Base-by-base conservation (phyloP, 2,797 vertebrate genomes). In the Bovichtus diacanthus region DNA sequence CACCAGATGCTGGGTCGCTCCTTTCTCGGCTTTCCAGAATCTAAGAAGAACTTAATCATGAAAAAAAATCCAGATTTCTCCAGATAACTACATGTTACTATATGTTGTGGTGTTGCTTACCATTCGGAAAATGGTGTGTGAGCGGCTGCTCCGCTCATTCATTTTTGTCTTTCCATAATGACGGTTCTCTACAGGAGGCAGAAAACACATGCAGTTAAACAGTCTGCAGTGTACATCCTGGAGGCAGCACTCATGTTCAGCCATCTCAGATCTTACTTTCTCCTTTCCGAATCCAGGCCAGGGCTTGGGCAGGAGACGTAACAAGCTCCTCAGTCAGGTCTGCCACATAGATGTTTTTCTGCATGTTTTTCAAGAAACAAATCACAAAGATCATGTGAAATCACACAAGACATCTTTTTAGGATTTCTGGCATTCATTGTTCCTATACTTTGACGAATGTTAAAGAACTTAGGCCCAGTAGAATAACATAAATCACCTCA, bases 101-200 rank as follows among this genome's bases (percentile, higher is more conserved):
- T 8, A 13, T 19, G 0, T 31, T 21, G 8, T 16, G 1, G 0
- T 9, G 47, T 7, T 51, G 79, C 94, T 93, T 93, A 98, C 98
- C 98, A 99, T 99, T 87, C 98, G 94, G 87, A 99, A 99, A 84
- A 99, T 99, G 0, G 98, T 95, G 88, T 99, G 98, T 0, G 98
- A 99, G 31, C 97, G 97, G 74, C 97, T 99, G 91, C 98, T 99
- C 46, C 96, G 95, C 72, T 98, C 92, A 74, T 99, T 99, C 98
- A 99, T 98, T 88, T 99, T 98, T 0, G 98, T 99, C 89, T 96
- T 96, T 53, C 96, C 97, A 47, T 99, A 99, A 80, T 97, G 98
- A 0, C 97, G 95, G 84, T 97, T 99, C 89, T 96, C 98, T 99
- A 80, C 4, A 63, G 64, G 84, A 84, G 51, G 36, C 12, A 76